phyloP scores from a whole-genome alignment of 2,888 invertebrate genomes.

The Nemoura dubitans region DNA sequence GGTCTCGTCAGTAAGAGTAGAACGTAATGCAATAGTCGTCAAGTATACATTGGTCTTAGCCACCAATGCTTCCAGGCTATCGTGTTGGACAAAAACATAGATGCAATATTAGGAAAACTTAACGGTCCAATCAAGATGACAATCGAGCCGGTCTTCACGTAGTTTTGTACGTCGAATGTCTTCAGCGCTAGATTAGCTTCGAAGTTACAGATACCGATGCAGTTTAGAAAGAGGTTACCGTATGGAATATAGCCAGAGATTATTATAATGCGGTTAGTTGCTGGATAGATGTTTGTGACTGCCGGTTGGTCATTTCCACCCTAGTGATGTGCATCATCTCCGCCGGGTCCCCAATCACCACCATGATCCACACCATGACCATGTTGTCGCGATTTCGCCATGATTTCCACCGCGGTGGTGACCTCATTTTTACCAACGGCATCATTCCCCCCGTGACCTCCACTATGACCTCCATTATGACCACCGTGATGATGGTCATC shows the following conservation, averaged over 20 bases:
- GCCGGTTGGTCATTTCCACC: too few relatives aligned
- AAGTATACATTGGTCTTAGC: background rate
- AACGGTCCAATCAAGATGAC: background rate
- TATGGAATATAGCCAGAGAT: background rate
- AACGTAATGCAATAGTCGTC: background rate
- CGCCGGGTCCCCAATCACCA: too few relatives aligned
- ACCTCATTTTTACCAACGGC: too few relatives aligned
- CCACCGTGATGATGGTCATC: too few relatives aligned
- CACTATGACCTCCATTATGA: too few relatives aligned
- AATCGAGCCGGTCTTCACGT: background rate
- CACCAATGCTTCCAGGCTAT: background rate
- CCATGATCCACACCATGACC: too few relatives aligned
- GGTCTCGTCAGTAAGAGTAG: background rate
- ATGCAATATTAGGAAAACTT: background rate
- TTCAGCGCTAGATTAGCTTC: background rate
- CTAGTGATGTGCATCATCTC: too few relatives aligned
- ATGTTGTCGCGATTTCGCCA: too few relatives aligned
- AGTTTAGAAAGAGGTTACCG: background rate
- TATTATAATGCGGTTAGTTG: background rate
- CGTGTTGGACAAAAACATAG: background rate
- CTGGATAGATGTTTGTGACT: too few relatives aligned
- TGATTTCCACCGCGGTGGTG: too few relatives aligned
- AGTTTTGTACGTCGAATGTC: background rate
- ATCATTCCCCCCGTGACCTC: too few relatives aligned
- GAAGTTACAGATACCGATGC: background rate